Base-by-base conservation (phyloP, 2,113 vertebrate genomes). In the Sinocyclocheilus anophthalmus region DNA sequence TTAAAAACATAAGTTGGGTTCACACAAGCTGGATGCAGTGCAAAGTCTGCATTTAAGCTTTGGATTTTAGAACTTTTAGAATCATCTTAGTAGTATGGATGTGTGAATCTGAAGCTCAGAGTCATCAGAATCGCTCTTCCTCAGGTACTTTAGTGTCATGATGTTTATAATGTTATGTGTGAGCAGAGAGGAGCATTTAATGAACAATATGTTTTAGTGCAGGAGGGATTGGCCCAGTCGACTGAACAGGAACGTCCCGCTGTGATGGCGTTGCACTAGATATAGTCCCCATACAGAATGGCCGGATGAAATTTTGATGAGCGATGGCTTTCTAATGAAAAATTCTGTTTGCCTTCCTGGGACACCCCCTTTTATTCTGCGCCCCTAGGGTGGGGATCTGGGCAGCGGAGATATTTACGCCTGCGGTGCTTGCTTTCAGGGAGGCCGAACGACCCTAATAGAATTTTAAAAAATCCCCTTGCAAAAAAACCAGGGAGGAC, bases 231-330 rank as follows among this genome's bases (percentile, higher is more conserved):
- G 77, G 75, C 59, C 72, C 57, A 78, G 76, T 37, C 22, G 75
- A 55, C 59, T 57, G 77, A 81, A 79, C 77, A 84, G 87, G 84
- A 88, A 85, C 22, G 33, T 82, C 87, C 85, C 8, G 73, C 79
- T 69, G 85, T 73, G 85, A 76, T 83, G 85, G 87, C 26, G 79
- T 83, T 75, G 85, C 57, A 69, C 86, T 81, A 88, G 78, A 90
- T 86, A 69, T 73, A 82, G 73, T 73, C 82, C 42, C 33, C 50
- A 72, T 63, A 87, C 84, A 85, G 63, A 85, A 89, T 72, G 76
- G 85, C 76, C 55, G 61, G 88, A 90, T 90, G 84, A 90, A 90
- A 89, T 85, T 89, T 90, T 90, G 85, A 90, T 89, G 88, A 89
- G 86, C 85, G 83, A 80, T 63, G 70, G 87, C 9, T 83, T 84